These are phyloP conservation scores for Sympetrum striolatum DNA, from an alignment of 2,888 invertebrate genomes.

Conservation along the genomic window DNA sequence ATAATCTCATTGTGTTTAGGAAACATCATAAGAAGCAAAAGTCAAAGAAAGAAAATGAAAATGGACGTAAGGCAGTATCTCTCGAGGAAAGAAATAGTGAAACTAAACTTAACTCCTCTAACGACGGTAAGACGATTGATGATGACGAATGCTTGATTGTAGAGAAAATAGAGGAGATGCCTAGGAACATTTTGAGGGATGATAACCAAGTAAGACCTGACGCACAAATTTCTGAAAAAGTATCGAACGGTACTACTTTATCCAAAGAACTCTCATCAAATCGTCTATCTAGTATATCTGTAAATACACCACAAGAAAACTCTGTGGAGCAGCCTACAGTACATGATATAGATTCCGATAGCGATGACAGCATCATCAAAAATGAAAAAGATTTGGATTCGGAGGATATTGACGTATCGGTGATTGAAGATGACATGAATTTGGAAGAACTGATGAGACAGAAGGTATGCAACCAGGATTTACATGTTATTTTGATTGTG, in stretches of 20 bases:
- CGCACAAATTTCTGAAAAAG: neutral
- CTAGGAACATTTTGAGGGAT: slow-evolving; percentile 4
- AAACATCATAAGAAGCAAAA: slow-evolving; percentile 69
- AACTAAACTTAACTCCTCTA: neutral
- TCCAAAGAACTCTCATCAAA: slow-evolving; percentile 14
- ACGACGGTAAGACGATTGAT: neutral
- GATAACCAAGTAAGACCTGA: slow-evolving; percentile 29
- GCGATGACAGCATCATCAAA: slow-evolving; percentile 42
- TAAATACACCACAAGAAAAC: neutral
- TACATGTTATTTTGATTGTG: neutral
- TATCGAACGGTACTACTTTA: slow-evolving; percentile 1
- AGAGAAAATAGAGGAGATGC: slow-evolving; percentile 33
- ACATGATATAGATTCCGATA: slow-evolving; percentile 46
- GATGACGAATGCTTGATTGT: neutral
- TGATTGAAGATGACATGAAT: slow-evolving; percentile 85
- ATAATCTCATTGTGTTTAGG: slow-evolving; percentile 52
- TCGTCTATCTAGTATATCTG: neutral
- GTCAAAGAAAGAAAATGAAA: slow-evolving; percentile 56
- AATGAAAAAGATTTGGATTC: slow-evolving; percentile 69
- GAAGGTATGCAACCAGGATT: slow-evolving; percentile 65
- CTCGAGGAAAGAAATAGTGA: neutral
- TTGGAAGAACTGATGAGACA: slow-evolving; percentile 89
- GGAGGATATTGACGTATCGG: slow-evolving; percentile 65
- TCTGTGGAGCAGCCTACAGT: neutral
- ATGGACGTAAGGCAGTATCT: neutral